Base-by-base conservation (phyloP, 2,888 invertebrate genomes). In the Dynastes tityus region DNA sequence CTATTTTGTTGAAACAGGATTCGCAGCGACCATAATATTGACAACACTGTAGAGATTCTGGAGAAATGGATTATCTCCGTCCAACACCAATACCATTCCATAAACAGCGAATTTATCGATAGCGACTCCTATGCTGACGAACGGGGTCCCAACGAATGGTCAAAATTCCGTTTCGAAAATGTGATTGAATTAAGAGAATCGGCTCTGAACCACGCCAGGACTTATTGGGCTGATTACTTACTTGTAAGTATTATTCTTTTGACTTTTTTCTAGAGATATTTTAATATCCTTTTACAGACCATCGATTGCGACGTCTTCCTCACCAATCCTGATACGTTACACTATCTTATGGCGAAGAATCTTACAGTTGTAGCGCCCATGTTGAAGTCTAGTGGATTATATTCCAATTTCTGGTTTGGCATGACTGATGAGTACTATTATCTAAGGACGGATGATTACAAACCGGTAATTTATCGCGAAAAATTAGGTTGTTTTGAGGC, bases 381-480 rank as follows among this genome's bases (percentile, higher is more conserved):
- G 94, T 89, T 98, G 45, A 90, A 93, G 76, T 96, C 97, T 0
- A 95, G 96, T 79, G 95, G 96, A 13, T 88, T 95, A 53, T 98
- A 98, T 88, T 97, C 97, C 22, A 99, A 99, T 88, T 99, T 97
- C 89, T 99, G 98, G 98, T 95, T 95, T 83, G 98, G 95, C 2
- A 97, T 98, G 96, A 93, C 95, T 0, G 90, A 92, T 0, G 92
- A 95, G 80, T 97, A 95, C 86, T 95, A 98, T 87, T 97, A 97
- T 86, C 88, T 91, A 82, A 91, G 98, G 84, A 96, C 97, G 0
- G 94, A 95, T 4, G 93, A 95, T 64, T 99, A 98, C 87, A 92
- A 94, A 83, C 93, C 94, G 1, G 96, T 98, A 71, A 89, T 96
- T 63, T 91, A 93, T 80, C 89, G 93, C 13, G 91, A 93, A 79